Base-by-base conservation (phyloP, 2,888 invertebrate genomes). In the Chesias legatella region DNA sequence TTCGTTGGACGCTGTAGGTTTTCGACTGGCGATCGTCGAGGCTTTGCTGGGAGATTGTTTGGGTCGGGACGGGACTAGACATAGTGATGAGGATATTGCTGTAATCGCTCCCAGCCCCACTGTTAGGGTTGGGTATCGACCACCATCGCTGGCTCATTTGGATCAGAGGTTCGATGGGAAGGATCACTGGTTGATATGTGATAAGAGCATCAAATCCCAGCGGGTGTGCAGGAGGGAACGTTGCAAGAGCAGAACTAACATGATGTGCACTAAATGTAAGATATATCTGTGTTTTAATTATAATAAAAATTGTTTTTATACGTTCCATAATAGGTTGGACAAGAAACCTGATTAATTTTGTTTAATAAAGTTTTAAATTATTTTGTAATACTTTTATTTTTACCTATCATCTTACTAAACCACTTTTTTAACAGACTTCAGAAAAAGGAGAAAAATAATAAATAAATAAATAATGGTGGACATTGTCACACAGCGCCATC, bases 251-350 rank as follows among this genome's bases (percentile, higher is more conserved):
- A 42, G 58, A 10, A 53, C 49, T 25, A 43, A 47, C 17, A 51
- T 48, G 28, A 48, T 56, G 44, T 57, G 59, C 27, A 28, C 54
- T 0, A 56, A 59, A 35, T 54, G 56, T 21, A 50, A 57, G 30
- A 39, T 59, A 4, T 59, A 59, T 30, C 33, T 59, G 1, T 59
- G 59, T 23, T 48, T 48, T 10, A 56, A 51, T 17, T 35, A 47
- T 31, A 20, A 43, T 0, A 47, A 41, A 22, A 51, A 51, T 10
- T 51, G 50, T 17, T 51, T 51, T 26, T 51, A 44, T 11, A 47
- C 50, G 0, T 51, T 47, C 24, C 50, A 51, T 30, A 51, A 39
- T 26, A 39, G 39, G 10, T 6, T 39, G 10, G 48, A 44, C 33
- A 39, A 36, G 21, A 42, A 29, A 9, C 49, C 43, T 4, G 39